A percentile compares a stretch with the other conserved stretches of the same genome.
Conservation (phyloP, 2,113 vertebrate species). For the Hemichromis elongatus region DNA sequence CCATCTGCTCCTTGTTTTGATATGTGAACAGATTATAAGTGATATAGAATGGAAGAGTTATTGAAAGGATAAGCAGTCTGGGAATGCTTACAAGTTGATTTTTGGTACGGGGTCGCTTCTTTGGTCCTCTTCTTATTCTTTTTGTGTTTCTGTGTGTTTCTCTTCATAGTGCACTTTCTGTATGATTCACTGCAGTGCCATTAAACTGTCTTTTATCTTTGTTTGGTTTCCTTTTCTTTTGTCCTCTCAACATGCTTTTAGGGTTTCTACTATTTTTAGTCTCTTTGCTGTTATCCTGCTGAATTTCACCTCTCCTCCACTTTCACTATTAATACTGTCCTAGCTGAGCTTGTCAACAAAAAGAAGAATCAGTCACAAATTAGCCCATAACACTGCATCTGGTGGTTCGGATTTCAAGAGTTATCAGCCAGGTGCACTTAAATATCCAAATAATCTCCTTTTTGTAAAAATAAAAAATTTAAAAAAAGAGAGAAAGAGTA, state of each 20-base stretch:
- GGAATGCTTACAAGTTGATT: conserved; percentile 23
- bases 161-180: conserved; percentile 77
- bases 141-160: conserved; percentile 57
- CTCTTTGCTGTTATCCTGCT: not conserved
- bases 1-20: not conserved
- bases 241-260: conserved; percentile 45
- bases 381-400: not conserved
- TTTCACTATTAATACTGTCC: not conserved
- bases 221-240: conserved; percentile 60
- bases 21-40: not conserved
- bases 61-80: conserved; percentile 1
- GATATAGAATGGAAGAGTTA: not conserved
- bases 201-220: conserved; percentile 84
- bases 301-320: not conserved
- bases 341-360: not conserved
- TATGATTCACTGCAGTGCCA: conserved; percentile 80
- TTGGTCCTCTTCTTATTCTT: conserved; percentile 41
- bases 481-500: not conserved
- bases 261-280: conserved; percentile 5
- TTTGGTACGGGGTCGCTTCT: conserved; percentile 29
- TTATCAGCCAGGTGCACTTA: not conserved
- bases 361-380: not conserved
- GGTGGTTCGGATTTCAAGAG: not conserved
- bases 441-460: not conserved
- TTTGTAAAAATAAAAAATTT: not conserved